phyloP scores from a whole-genome alignment of 2,797 vertebrate species.

The Anguilla megastoma region DNA sequence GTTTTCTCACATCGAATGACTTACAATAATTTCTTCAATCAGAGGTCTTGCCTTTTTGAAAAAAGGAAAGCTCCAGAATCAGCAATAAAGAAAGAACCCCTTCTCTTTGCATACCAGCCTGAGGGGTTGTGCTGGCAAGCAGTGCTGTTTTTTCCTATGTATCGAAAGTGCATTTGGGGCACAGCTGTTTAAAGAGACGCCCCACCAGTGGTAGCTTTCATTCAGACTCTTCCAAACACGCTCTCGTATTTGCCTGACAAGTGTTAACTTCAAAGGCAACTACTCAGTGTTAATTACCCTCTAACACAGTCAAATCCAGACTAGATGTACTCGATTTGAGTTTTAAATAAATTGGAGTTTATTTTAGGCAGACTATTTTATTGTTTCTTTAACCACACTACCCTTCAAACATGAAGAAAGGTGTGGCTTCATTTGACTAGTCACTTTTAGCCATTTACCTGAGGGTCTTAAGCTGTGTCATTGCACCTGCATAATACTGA shows the following conservation, averaged over 20 bases:
- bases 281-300: neutral
- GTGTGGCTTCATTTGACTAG: neutral
- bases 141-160: neutral
- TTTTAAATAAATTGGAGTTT: neutral
- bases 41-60: neutral
- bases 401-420: neutral
- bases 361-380: neutral
- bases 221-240: neutral
- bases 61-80: neutral
- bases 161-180: slow-evolving; percentile 1
- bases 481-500: neutral
- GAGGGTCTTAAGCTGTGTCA: neutral
- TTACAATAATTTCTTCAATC: neutral
- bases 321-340: neutral
- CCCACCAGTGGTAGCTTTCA: neutral
- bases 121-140: slow-evolving; percentile 7
- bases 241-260: neutral
- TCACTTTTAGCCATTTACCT: neutral
- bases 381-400: neutral
- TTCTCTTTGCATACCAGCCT: slow-evolving; percentile 5
- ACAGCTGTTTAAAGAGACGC: slow-evolving; percentile 7
- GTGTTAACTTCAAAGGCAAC: neutral
- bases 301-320: neutral
- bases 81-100: neutral
- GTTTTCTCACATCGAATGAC: neutral